Evolutionary conservation across 1,140 invertebrate species (phyloP).

Genomic region (Lamellibrachia luymesi): DNA sequence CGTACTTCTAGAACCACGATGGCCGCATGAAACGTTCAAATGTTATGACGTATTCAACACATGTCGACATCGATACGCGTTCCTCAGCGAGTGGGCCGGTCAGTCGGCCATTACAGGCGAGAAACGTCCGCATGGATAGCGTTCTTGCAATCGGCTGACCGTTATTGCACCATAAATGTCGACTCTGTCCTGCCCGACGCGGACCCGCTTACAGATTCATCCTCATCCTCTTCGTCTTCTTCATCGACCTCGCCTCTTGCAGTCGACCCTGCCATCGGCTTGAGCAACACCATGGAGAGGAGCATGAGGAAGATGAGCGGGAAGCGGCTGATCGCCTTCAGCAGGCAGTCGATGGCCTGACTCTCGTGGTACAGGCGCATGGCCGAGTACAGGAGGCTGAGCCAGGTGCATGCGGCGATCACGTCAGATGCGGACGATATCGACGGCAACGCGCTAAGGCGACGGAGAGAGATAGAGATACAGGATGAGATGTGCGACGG

Average conservation of each 20-base stretch:
- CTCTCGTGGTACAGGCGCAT: neutral
- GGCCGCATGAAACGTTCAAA: neutral
- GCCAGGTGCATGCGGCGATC: neutral
- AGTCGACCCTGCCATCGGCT: neutral
- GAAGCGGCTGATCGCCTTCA: neutral
- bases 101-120: neutral
- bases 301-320: neutral
- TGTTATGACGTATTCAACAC: too few relatives aligned
- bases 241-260: neutral
- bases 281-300: neutral
- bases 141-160: too few relatives aligned
- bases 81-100: neutral
- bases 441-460: neutral
- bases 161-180: neutral
- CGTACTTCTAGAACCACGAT: neutral
- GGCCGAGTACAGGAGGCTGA: neutral
- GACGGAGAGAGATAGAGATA: too few relatives aligned
- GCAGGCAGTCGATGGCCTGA: neutral
- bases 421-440: neutral
- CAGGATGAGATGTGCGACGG: too few relatives aligned
- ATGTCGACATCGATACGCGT: neutral
- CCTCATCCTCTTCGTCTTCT: neutral
- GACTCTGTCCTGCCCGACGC: too few relatives aligned
- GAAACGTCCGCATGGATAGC: too few relatives aligned
- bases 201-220: neutral